A percentile compares a stretch with the other conserved stretches of the same genome.
Evolutionary conservation across 2,888 invertebrate genomes (phyloP).

Genomic region (Plutella xylostella): DNA sequence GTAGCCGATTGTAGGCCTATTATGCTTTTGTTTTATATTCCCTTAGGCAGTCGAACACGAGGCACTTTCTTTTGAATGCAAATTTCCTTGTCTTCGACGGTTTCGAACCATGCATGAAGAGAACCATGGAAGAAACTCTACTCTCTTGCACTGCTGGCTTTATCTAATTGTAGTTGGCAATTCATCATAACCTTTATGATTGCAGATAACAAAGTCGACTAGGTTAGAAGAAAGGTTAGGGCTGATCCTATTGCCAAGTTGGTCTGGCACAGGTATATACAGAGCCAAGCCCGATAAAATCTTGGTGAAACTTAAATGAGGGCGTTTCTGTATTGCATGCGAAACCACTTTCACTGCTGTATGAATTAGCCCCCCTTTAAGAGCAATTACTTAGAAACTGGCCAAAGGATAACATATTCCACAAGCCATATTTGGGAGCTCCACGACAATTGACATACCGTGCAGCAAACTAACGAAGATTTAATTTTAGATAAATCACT

Average conservation of each 20-base stretch:
- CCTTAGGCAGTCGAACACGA: constrained; percentile 36
- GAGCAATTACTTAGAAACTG: no score
- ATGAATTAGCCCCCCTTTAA: constrained; percentile 27
- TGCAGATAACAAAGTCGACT: constrained; percentile 39
- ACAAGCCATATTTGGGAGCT: constrained; percentile 12
- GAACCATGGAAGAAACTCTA: constrained; percentile 3
- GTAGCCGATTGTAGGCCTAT: constrained; percentile 38
- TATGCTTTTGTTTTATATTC: constrained; percentile 50
- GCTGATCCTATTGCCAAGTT: constrained; percentile 43
- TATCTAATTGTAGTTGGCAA: no score
- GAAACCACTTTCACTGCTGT: constrained; percentile 44
- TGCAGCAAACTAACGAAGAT: no score
- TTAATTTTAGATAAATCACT: no score
- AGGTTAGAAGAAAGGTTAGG: constrained; percentile 24
- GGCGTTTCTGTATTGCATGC: constrained; percentile 31
- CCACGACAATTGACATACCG: no score
- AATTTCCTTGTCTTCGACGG: constrained; percentile 23
- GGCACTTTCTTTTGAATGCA: constrained; percentile 44
- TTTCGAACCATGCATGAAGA: neutral
- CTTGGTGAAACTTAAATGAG: constrained; percentile 47
- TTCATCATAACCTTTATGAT: constrained; percentile 20
- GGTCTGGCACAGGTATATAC: constrained; percentile 36
- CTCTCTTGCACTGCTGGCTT: constrained; percentile 14
- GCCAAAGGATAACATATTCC: no score
- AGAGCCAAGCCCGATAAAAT: constrained; percentile 40